Evolutionary conservation across 2,888 invertebrate genomes (phyloP), one percentile per base, ranked within the genome.

Genomic region (Acholoe squamosa): DNA sequence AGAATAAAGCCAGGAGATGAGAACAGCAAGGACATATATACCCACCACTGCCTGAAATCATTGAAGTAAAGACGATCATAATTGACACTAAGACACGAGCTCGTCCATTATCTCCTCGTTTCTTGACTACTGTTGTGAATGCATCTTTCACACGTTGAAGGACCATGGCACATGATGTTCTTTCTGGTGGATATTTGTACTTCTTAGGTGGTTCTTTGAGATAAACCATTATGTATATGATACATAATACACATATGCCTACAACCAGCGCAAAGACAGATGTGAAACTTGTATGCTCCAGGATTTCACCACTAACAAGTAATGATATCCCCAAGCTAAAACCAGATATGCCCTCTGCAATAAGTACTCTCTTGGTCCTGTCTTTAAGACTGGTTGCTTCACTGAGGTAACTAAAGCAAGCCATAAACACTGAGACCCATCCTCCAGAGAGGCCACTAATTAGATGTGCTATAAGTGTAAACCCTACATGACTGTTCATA

Each of bases 301-400:
- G 97, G 92, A 98, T 96, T 89, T 98, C 97, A 0, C 98, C 98
- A 94, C 98, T 98, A 91, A 98, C 94, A 51, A 97, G 97, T 10
- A 98, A 97, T 77, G 98, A 98, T 0, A 97, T 96, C 0, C 98
- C 98, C 97, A 98, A 98, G 0, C 98, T 97, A 90, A 97, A 97
- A 93, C 98, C 97, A 94, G 98, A 98, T 93, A 97, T 97, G 0
- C 97, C 97, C 94, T 98, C 98, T 90, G 98, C 95, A 89, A 98
- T 97, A 0, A 98, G 98, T 3, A 98, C 97, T 91, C 98, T 96
- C 31, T 98, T 95, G 0, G 98, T 98, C 91, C 98, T 96, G 93
- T 97, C 97, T 91, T 97, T 96, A 0, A 97, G 93, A 0, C 97
- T 97, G 0, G 98, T 97, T 28, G 98, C 97, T 94, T 98, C 98